phyloP scores from a whole-genome alignment of 1,140 invertebrate species.

The Achroia grisella region DNA sequence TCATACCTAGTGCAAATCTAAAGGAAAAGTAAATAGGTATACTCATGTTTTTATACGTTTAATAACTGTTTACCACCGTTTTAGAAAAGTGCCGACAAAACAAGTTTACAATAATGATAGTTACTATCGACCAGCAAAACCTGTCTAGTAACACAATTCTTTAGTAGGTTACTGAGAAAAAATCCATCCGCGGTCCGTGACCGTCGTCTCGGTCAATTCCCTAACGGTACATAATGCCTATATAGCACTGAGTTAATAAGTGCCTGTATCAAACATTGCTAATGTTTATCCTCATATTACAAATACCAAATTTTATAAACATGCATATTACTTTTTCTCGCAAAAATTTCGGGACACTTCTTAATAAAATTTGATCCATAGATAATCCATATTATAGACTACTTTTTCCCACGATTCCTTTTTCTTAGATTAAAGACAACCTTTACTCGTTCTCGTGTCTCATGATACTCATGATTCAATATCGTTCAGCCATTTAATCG shows the following conservation, averaged over 20 bases:
- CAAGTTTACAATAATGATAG: constrained; percentile 2
- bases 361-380: too few relatives aligned
- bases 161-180: constrained; percentile 43
- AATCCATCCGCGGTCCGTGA: constrained; percentile 24
- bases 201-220: constrained; percentile 19
- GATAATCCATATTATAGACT: too few relatives aligned
- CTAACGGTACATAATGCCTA: constrained; percentile 26
- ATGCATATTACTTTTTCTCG: not conserved
- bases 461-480: too few relatives aligned
- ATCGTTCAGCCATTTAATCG: too few relatives aligned
- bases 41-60: too few relatives aligned
- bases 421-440: too few relatives aligned
- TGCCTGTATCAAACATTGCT: not conserved
- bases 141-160: constrained; percentile 23
- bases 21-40: too few relatives aligned
- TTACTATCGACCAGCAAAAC: constrained; percentile 15
- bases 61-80: not conserved
- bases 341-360: too few relatives aligned
- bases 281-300: too few relatives aligned
- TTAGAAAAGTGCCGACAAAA: constrained; percentile 1
- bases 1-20: too few relatives aligned
- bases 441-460: too few relatives aligned
- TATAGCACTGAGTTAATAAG: not conserved
- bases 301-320: not conserved
- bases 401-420: too few relatives aligned